Conservation (phyloP, 2,888 invertebrate species). For the Sycophila texana region DNA sequence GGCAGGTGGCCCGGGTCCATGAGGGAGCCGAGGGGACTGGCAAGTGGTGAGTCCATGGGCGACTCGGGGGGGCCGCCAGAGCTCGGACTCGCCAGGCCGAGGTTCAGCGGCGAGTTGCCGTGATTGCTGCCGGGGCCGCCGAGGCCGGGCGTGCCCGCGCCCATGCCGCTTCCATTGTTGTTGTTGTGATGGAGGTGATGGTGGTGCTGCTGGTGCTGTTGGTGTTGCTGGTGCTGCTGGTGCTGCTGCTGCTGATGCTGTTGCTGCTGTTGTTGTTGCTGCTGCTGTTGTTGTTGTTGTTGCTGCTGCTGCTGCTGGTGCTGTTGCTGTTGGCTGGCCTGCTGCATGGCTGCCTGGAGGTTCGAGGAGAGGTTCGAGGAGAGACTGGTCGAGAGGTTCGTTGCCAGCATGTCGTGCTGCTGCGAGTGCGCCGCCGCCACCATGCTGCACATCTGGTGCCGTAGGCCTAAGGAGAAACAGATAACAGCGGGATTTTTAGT, state of each 20-base stretch:
- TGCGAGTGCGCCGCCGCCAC: slow-evolving; percentile 80
- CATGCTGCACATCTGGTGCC: slow-evolving; percentile 92
- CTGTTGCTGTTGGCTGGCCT: slow-evolving; percentile 74
- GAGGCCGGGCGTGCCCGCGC: slow-evolving; percentile 73
- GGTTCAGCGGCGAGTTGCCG: slow-evolving; percentile 74
- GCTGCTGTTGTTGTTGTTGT: slow-evolving; percentile 65
- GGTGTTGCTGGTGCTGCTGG: slow-evolving; percentile 46
- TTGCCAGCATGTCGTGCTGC: slow-evolving; percentile 76
- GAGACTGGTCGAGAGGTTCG: slow-evolving; percentile 77
- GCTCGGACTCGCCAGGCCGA: slow-evolving; percentile 77
- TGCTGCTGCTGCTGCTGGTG: slow-evolving; percentile 66
- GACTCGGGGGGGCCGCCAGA: slow-evolving; percentile 78
- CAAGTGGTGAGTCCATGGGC: slow-evolving; percentile 80
- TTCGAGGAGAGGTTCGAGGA: slow-evolving; percentile 69
- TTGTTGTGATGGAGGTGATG: slow-evolving; percentile 18
- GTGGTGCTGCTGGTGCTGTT: slow-evolving; percentile 15
- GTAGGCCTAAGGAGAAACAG: slow-evolving; percentile 77
- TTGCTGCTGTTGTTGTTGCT: slow-evolving; percentile 62
- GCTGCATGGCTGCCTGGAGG: slow-evolving; percentile 74
- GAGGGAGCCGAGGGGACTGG: slow-evolving; percentile 81
- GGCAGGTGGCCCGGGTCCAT: slow-evolving; percentile 79
- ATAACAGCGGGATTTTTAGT: neutral
- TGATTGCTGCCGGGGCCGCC: slow-evolving; percentile 64
- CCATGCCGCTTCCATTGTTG: slow-evolving; percentile 61
- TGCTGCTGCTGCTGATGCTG: slow-evolving; percentile 68